Base-by-base conservation (phyloP, 2,888 invertebrate genomes). In the Caenorhabditis sp. region DNA sequence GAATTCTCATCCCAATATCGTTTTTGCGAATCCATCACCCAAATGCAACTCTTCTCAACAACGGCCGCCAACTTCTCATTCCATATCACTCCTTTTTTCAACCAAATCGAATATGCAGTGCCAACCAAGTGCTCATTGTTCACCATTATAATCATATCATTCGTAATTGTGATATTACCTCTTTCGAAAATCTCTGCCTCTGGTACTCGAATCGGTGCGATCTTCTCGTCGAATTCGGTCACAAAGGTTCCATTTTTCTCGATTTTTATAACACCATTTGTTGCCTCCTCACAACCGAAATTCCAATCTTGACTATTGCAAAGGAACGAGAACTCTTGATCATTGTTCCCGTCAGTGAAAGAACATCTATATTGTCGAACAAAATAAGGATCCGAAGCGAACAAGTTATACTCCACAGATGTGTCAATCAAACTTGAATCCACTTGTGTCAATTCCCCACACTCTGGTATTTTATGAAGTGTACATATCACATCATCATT, bases 301-400 rank as follows among this genome's bases (percentile, higher is more conserved):
- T 71, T 59, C 82, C 82, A 82, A 54, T 77, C 76, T 52, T 80
- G 76, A 2, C 67, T 67, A 59, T 66, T 63, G 27, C 80, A 78
- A 26, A 66, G 66, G 61, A 77, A 78, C 0, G 59, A 38, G 68
- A 77, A 73, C 14, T 31, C 53, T 23, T 58, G 66, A 5, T 63
- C 52, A 31, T 70, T 67, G 26, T 67, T 70, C 7, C 65, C 66
- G 17, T 76, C 67, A 43, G 53, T 59, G 54, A 82, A 69, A 4
- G 57, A 67, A 62, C 82, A 82, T 57, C 77, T 63, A 53, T 67
- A 60, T 54, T 82, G 81, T 43, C 77, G 60, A 12, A 81, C 81
- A 36, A 76, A 79, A 63, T 71, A 76, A 14, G 82, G 82, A 59
- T 81, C 81, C 17, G 81, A 79, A 1, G 82, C 71, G 62, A 72